These are phyloP conservation scores for Fragariocoptes setiger DNA, from an alignment of 1,140 invertebrate genomes.

Conservation along the genomic window DNA sequence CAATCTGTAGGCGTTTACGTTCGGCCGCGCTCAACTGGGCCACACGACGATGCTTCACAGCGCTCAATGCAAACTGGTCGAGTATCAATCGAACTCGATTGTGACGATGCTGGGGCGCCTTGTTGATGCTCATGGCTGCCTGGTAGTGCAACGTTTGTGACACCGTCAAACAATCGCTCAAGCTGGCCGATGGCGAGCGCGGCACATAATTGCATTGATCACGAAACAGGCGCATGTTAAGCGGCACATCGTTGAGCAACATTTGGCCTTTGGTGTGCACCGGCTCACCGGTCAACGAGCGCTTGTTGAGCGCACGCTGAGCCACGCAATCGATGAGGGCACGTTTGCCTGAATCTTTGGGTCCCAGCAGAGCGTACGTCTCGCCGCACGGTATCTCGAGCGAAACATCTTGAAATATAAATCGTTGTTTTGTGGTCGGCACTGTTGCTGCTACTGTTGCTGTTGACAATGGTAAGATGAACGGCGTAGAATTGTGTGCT, in stretches of 20 bases:
- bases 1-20: slow-evolving; percentile 46
- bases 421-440: background rate
- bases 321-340: slow-evolving; percentile 63
- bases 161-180: slow-evolving; percentile 48
- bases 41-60: slow-evolving; percentile 44
- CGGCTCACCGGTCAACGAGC: no score
- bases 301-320: slow-evolving; percentile 24
- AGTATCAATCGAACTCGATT: slow-evolving; percentile 40
- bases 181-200: slow-evolving; percentile 38
- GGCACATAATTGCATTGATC: slow-evolving; percentile 52
- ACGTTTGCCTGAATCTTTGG: no score
- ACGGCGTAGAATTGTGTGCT: background rate
- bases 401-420: background rate
- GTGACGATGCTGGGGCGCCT: slow-evolving; percentile 25
- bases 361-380: background rate
- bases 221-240: slow-evolving; percentile 41
- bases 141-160: slow-evolving; percentile 49
- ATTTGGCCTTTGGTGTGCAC: slow-evolving; percentile 45
- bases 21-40: slow-evolving; percentile 45
- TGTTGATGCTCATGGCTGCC: slow-evolving; percentile 22
- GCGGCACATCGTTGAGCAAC: slow-evolving; percentile 41
- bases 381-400: background rate
- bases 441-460: background rate
- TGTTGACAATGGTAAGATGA: background rate
- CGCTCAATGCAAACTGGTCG: slow-evolving; percentile 53